A percentile compares a stretch with the other conserved stretches of the same genome.
Conservation (phyloP, 2,113 vertebrate species). For the human region GRCh38 chr11:108714501-108715000, state of each 20-base stretch:
- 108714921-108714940: slow-evolving; percentile 3
- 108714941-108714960: neutral
- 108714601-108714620: neutral
- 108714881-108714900: neutral
- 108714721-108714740: neutral
- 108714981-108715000: neutral
- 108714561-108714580: neutral
- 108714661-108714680: neutral
- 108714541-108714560: neutral
- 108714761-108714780: neutral
- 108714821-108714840: neutral
- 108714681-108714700: neutral
- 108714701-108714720: neutral
- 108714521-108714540: neutral
- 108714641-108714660: neutral
- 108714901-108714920: neutral
- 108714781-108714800: slow-evolving; percentile 40
- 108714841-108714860: neutral
- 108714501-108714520: neutral
- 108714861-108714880: slow-evolving; percentile 35
- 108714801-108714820: neutral
- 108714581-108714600: slow-evolving; percentile 25
- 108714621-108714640: slow-evolving; percentile 8
- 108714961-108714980: neutral
- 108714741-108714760: neutral